phyloP scores from a whole-genome alignment of 2,888 invertebrate genomes.

The Protophormia terraenovae region DNA sequence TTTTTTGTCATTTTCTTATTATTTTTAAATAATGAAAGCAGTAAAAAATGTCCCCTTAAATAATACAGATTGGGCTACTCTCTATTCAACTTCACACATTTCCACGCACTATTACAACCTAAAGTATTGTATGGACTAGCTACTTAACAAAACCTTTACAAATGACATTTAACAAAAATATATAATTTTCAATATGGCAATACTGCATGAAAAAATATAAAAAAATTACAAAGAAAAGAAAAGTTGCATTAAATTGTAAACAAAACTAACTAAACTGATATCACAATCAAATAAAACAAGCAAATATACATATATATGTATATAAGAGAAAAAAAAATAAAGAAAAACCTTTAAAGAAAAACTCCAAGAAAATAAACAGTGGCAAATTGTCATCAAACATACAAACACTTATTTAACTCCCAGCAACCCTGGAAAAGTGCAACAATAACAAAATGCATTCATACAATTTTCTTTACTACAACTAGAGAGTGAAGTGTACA shows the following conservation, averaged over 20 bases:
- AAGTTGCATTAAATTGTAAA: not conserved
- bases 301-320: not conserved
- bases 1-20: no score
- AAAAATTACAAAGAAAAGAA: not conserved
- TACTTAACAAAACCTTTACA: no score
- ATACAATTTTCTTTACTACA: not conserved
- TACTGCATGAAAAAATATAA: not conserved
- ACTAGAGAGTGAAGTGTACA: not conserved
- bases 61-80: no score
- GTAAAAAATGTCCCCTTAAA: no score
- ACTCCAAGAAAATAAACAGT: not conserved
- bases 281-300: not conserved
- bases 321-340: not conserved
- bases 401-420: no score
- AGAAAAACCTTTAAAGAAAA: not conserved
- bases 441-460: conserved; percentile 4
- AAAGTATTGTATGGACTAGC: no score
- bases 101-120: no score
- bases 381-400: not conserved
- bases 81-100: no score
- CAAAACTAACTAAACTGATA: not conserved
- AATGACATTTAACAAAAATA: no score
- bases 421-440: not conserved
- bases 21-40: no score
- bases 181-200: not conserved